phyloP scores from a whole-genome alignment of 2,888 invertebrate genomes.

The Dryadula phaetusa region DNA sequence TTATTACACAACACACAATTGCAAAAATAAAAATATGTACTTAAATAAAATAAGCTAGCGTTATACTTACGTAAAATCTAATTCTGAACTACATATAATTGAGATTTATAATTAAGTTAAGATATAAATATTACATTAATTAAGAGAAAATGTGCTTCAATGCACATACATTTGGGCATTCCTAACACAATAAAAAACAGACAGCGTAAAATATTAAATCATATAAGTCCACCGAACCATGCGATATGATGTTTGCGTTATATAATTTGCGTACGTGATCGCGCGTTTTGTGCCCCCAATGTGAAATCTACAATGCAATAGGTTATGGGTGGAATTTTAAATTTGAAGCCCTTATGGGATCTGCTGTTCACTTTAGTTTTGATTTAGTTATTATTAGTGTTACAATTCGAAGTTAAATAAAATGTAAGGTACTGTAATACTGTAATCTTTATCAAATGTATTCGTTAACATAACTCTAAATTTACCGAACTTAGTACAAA shows the following conservation, averaged over 20 bases:
- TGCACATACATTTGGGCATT: not conserved
- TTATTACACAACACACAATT: too few species aligned
- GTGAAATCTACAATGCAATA: constrained; percentile 38
- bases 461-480: too few species aligned
- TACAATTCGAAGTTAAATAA: too few species aligned
- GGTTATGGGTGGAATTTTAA: constrained; percentile 23
- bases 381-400: too few species aligned
- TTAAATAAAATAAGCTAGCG: too few species aligned
- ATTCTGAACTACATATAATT: too few species aligned
- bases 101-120: not conserved
- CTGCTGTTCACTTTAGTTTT: not conserved
- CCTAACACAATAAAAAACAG: not conserved
- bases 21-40: too few species aligned
- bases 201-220: constrained; percentile 20
- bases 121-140: not conserved
- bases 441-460: too few species aligned
- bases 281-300: constrained; percentile 48
- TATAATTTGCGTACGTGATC: constrained; percentile 54
- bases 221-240: constrained; percentile 27
- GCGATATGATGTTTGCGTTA: constrained; percentile 38
- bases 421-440: too few species aligned
- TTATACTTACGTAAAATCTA: too few species aligned
- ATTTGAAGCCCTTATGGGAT: constrained; percentile 6
- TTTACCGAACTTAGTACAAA: too few species aligned
- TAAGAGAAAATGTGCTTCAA: not conserved